A percentile compares a stretch with the other conserved stretches of the same genome.
These are phyloP conservation scores for Cerastis rubricosa DNA, from an alignment of 2,888 invertebrate genomes.

Conservation along the genomic window DNA sequence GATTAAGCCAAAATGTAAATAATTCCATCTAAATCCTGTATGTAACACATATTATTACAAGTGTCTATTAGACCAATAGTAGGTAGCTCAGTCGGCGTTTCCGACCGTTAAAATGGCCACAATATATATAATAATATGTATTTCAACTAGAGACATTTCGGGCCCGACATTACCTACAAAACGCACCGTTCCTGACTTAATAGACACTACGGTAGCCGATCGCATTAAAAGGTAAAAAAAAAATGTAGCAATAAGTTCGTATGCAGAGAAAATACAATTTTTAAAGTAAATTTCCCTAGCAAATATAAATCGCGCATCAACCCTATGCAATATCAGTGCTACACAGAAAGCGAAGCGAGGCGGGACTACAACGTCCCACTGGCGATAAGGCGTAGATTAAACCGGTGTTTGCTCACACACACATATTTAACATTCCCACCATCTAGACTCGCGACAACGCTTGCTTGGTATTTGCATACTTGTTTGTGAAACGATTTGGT, in stretches of 20 bases:
- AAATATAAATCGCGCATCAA: constrained; percentile 54
- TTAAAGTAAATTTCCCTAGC: constrained; percentile 17
- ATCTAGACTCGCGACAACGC: constrained; percentile 82
- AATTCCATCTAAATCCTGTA: neutral
- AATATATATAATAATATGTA: neutral
- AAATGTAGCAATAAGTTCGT: neutral
- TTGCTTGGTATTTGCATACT: constrained; percentile 86
- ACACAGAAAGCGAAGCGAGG: constrained; percentile 55
- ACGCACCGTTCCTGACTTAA: neutral
- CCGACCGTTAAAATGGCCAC: neutral
- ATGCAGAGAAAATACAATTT: constrained; percentile 10
- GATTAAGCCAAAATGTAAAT: neutral
- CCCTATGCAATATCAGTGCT: constrained; percentile 62
- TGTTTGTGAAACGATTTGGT: constrained; percentile 87
- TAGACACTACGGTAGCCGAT: neutral
- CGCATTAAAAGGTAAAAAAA: neutral
- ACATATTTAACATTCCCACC: constrained; percentile 87
- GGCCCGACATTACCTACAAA: neutral
- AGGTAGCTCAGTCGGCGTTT: neutral
- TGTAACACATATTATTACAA: neutral
- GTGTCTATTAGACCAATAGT: neutral
- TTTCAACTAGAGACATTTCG: neutral
- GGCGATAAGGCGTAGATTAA: constrained; percentile 89
- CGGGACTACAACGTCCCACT: constrained; percentile 68
- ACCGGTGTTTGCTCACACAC: constrained; percentile 87